Base-by-base conservation (phyloP, 2,888 invertebrate genomes). In the Adineta ricciae region DNA sequence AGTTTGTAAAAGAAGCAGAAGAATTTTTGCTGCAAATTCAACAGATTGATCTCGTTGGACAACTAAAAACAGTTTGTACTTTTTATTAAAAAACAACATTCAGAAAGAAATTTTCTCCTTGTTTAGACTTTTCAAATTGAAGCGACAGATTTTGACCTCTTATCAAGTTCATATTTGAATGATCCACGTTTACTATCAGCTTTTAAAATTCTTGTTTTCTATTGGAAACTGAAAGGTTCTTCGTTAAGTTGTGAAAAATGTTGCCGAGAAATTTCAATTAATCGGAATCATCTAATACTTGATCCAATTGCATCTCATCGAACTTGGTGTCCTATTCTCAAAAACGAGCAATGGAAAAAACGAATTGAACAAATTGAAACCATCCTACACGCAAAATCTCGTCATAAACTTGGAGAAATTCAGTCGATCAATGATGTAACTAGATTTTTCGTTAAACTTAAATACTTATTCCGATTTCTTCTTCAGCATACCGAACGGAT, bases 291-390 rank as follows among this genome's bases (percentile, higher is more conserved):
- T 38, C 24, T 78, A 24, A 14, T n/a, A 21, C 78, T 85, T 38
- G 46, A 84, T 84, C 84, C 84, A 32, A 38, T 85, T 32, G 1
- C 2, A 52, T 78, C 78, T 27, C 84, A 85, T 84, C 84, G 83
- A 38, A 54, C 72, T 56, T 85, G 84, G 84, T 85, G 85, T 84
- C 85, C 85, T 24, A 19, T 78, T 41, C 24, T 78, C 38, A 78
- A 38, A 41, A 41, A 78, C 41, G 11, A 78, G 38, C 41, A 78
- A 78, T 78, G 78, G 78, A 78, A 41, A 78, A 78, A 78, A 78
- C 78, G 38, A 19, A 78, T 78, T 9, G 78, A 78, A n/a, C 78
- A 78, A 21, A 78, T 38, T 78, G 78, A 64, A 64, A 64, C 32
- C 32, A 64, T 64, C 32, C 27, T 64, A 27, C 27, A 64, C 32